Evolutionary conservation across 2,888 invertebrate species (phyloP).

Genomic region (Augiades crinisus): DNA sequence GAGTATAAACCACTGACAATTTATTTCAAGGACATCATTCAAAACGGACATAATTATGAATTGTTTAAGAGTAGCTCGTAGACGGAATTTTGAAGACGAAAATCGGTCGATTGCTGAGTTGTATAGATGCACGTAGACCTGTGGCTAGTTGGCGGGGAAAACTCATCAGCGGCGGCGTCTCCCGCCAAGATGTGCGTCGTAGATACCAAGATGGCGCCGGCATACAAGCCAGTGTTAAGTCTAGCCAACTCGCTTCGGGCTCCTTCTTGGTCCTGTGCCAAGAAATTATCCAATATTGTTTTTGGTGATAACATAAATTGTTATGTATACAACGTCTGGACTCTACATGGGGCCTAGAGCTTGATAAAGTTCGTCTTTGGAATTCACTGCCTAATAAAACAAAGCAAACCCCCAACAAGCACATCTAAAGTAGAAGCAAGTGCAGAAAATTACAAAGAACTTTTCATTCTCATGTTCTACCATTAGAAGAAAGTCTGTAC

Average conservation of each 20-base stretch:
- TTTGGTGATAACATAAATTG: too few species aligned
- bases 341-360: too few species aligned
- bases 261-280: conserved; percentile 32
- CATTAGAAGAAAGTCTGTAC: too few species aligned
- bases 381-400: too few species aligned
- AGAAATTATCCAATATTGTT: not conserved
- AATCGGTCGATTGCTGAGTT: conserved; percentile 51
- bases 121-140: conserved; percentile 51
- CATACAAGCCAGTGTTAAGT: conserved; percentile 51
- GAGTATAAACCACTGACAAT: not conserved
- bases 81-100: conserved; percentile 49
- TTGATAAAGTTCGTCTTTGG: too few species aligned
- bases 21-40: not conserved
- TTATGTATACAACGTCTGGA: not conserved
- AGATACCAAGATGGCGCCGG: conserved; percentile 65
- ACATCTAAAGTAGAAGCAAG: too few species aligned
- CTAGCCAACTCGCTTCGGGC: conserved; percentile 47
- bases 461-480: too few species aligned
- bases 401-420: too few species aligned
- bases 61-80: not conserved
- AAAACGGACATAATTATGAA: conserved; percentile 17
- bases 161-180: conserved; percentile 47
- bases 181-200: conserved; percentile 67
- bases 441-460: too few species aligned
- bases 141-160: conserved; percentile 51